Base-by-base conservation (phyloP, 1,140 invertebrate genomes). In the Zaprionus inermis region DNA sequence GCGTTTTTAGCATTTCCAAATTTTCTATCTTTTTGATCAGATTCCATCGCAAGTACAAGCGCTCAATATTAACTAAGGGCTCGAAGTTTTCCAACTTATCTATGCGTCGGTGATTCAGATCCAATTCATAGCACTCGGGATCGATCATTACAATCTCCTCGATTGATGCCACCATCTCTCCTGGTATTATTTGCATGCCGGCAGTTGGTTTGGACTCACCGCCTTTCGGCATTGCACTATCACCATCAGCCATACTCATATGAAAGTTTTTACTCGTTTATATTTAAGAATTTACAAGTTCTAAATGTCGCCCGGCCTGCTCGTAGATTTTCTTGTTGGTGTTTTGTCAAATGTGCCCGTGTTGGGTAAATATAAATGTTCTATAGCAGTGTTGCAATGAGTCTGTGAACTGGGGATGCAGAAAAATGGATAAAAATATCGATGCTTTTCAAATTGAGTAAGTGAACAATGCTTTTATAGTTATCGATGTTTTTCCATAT, bases 11-110 rank as follows among this genome's bases (percentile, higher is more conserved):
- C 1, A 93, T 95, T 65, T 95, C 91, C 20, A 98, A 91, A 92
- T 98, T 98, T 92, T 98, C 97, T 89, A 99, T 99, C 89, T 97
- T 97, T 80, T 97, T 98, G 11, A 99, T 97, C 0, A 98, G 93
- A 93, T 99, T 99, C 96, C 98, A 98, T 51, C 98, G 95, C 22
- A 99, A 94, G 90, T 96, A 98, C 34, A 91, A 93, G 80, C 94
- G 95, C 93, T 98, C 95, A 36, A 98, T 94, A 72, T 95, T 94
- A 18, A 92, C 94, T 12, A 98, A 89, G 3, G 94, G 94, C 81
- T 97, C 96, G 16, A 98, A 93, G 91, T 97, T 96, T 79, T 97
- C 96, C 75, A 98, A 94, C 92, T 96, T 96, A 11, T 94, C 95
- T 72, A 98, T 95, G 78, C 96, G 94, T 18, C 95, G 95, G 93